Evolutionary conservation across 2,888 invertebrate genomes (phyloP).

Genomic region (Drosophila incognita): DNA sequence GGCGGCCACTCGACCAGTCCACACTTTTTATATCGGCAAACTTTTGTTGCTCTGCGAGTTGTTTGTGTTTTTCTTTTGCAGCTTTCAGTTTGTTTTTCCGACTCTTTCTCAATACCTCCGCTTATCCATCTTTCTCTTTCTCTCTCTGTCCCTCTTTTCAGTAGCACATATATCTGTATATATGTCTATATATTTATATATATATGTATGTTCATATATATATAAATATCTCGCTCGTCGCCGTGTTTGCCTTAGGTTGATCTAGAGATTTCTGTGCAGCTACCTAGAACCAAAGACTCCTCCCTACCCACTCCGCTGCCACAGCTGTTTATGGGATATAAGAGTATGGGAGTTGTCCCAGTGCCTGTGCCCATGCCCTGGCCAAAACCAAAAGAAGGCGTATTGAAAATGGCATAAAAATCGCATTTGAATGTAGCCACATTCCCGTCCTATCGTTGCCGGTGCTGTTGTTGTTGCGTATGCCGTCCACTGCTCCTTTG

Average conservation of each 20-base stretch:
- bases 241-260: slow-evolving; percentile 61
- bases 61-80: slow-evolving; percentile 81
- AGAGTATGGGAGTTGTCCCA: slow-evolving; percentile 6
- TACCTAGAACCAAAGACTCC: slow-evolving; percentile 48
- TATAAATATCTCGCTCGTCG: slow-evolving; percentile 37
- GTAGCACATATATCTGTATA: slow-evolving; percentile 8
- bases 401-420: slow-evolving; percentile 82
- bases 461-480: slow-evolving; percentile 23
- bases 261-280: slow-evolving; percentile 72
- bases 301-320: not conserved
- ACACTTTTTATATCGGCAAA: slow-evolving; percentile 80
- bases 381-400: slow-evolving; percentile 51
- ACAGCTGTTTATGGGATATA: slow-evolving; percentile 22
- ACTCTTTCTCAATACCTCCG: slow-evolving; percentile 18
- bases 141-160: not conserved
- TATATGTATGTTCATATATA: slow-evolving; percentile 13
- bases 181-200: slow-evolving; percentile 25
- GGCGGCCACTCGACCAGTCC: slow-evolving; percentile 76
- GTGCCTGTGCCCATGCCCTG: slow-evolving; percentile 1
- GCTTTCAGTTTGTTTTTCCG: slow-evolving; percentile 75
- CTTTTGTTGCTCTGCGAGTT: slow-evolving; percentile 79
- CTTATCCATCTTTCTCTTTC: slow-evolving; percentile 1
- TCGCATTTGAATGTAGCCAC: slow-evolving; percentile 78
- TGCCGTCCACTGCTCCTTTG: slow-evolving; percentile 43
- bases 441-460: slow-evolving; percentile 5